A percentile compares a stretch with the other conserved stretches of the same genome.
Conservation (phyloP, 2,888 invertebrate genomes). For the Abrostola triplasia region DNA sequence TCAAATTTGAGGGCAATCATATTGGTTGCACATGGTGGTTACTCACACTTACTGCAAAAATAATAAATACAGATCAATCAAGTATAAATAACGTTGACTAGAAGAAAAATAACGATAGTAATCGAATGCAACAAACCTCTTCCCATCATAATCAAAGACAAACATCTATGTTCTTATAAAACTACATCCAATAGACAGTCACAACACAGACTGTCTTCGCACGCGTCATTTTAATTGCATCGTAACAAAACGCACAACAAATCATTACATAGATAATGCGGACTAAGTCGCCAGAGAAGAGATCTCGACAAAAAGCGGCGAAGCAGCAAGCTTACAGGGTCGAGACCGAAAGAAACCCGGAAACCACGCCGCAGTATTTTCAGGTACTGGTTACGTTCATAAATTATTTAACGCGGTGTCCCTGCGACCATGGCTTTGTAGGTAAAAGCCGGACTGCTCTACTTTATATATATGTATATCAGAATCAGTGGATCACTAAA, state of each 20-base stretch:
- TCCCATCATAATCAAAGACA: constrained; percentile 14
- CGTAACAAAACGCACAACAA: constrained; percentile 45
- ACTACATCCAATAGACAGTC: constrained; percentile 1
- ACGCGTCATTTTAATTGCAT: constrained; percentile 40
- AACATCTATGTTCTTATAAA: constrained; percentile 2
- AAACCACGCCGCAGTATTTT: constrained; percentile 77
- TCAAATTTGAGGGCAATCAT: too few relatives aligned
- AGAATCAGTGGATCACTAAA: background rate
- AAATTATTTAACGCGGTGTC: constrained; percentile 49
- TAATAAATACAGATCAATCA: too few relatives aligned
- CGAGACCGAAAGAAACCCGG: constrained; percentile 71
- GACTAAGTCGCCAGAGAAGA: constrained; percentile 62
- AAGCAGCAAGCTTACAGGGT: constrained; percentile 62
- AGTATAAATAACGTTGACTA: background rate
- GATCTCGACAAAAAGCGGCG: constrained; percentile 61
- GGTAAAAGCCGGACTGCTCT: constrained; percentile 9
- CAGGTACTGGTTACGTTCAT: constrained; percentile 69
- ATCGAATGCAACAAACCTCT: constrained; percentile 1
- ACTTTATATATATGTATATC: background rate
- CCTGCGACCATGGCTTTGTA: constrained; percentile 42
- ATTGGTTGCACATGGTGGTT: too few relatives aligned
- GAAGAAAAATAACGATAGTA: background rate
- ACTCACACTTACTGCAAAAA: too few relatives aligned
- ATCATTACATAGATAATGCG: constrained; percentile 61
- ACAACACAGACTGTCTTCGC: constrained; percentile 33